Conservation (phyloP, 2,888 invertebrate species). For the Brenthis daphne region DNA sequence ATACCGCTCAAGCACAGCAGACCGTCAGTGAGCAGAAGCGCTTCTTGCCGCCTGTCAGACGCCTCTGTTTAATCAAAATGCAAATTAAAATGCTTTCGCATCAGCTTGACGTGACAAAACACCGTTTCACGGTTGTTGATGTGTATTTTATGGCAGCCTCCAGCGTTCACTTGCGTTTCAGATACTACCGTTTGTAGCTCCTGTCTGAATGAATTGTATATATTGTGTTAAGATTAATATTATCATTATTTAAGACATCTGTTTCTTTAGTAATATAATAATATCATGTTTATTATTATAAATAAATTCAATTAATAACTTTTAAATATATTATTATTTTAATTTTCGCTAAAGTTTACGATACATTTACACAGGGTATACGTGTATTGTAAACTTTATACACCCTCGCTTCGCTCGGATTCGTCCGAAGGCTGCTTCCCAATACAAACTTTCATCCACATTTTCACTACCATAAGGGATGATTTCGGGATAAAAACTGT, state of each 20-base stretch:
- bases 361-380: too few relatives aligned
- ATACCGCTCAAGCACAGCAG: constrained; percentile 13
- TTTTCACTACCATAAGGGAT: too few relatives aligned
- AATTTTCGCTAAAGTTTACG: too few relatives aligned
- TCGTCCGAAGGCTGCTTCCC: too few relatives aligned
- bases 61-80: constrained; percentile 64
- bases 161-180: constrained; percentile 29
- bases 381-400: too few relatives aligned
- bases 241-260: neutral
- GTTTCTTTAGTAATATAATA: too few relatives aligned
- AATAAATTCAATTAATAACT: too few relatives aligned
- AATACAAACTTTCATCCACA: too few relatives aligned
- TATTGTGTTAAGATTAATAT: constrained; percentile 2
- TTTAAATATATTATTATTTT: too few relatives aligned
- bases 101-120: constrained; percentile 55
- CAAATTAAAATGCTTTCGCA: constrained; percentile 61
- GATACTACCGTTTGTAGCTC: constrained; percentile 15
- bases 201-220: constrained; percentile 10
- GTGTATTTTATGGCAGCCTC: constrained; percentile 50
- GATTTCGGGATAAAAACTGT: too few relatives aligned
- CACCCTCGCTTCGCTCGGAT: too few relatives aligned
- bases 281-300: too few relatives aligned
- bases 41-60: constrained; percentile 48
- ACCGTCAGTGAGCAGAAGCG: constrained; percentile 37
- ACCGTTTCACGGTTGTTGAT: constrained; percentile 46